Evolutionary conservation across 2,888 invertebrate species (phyloP), one percentile per base, ranked within the genome.

Genomic region (Meghimatium bilineatum): DNA sequence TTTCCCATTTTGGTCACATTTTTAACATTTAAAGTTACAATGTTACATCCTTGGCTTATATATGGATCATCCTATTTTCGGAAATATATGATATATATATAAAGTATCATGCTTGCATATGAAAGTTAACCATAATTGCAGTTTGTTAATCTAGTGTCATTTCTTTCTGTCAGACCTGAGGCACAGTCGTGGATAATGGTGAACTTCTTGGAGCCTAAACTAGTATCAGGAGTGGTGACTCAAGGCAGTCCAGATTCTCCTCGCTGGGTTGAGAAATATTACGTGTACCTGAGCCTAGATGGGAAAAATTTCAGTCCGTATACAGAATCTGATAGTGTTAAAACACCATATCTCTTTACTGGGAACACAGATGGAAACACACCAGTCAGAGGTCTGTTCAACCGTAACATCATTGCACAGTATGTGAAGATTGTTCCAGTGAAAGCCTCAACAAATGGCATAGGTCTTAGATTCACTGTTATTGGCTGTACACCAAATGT

Each of bases 401-500:
- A 90, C 85, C 87, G 91, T 38, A 89, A 91, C 85, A 85, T 91
- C 75, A 88, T 89, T 17, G 89, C 90, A 3, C 89, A 88, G 78
- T 89, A 87, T 72, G 87, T 91, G 49, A 87, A 90, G 32, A 85
- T 91, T 34, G 88, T 89, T 69, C 90, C 90, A 1, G 79, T 87
- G 8, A 83, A 77, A 0, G 87, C 88, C 81, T 83, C 87, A 26
- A 85, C 88, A 6, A 76, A 82, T 1, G 88, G 88, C n/a, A 83
- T 87, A 29, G 89, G 88, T 14, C 83, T 90, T 38, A 83, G 91
- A 29, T 87, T 90, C 49, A 89, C 91, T 77, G 84, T 91, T 32
- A 71, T 91, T 3, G 91, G 91, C n/a, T 91, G 91, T 85, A n/a
- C 88, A 56, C 90, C 90, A 38, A 88, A 89, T 69, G 79, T 81